These are phyloP conservation scores for Grantiella picta DNA, from an alignment of 2,113 vertebrate species.

Conservation along the genomic window DNA sequence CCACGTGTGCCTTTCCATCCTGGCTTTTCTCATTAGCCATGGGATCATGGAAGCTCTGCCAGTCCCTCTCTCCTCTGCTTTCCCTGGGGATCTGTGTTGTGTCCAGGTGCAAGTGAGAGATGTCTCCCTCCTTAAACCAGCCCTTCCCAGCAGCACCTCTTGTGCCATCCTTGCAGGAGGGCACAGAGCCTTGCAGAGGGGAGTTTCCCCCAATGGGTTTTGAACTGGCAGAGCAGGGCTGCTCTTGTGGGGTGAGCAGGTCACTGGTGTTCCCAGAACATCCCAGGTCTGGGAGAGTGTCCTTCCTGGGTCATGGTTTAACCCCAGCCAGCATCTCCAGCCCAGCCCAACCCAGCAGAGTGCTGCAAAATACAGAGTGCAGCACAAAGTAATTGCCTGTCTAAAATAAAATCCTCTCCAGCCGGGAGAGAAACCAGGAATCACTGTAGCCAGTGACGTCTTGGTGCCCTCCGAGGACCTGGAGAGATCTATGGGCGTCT, in stretches of 20 bases:
- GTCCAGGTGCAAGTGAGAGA: background rate
- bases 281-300: fast-evolving
- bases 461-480: background rate
- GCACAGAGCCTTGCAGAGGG: background rate
- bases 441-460: background rate
- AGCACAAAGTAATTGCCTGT: background rate
- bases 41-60: background rate
- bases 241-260: fast-evolving
- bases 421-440: background rate
- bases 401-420: background rate
- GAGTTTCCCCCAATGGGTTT: background rate
- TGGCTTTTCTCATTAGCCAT: background rate
- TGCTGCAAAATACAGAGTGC: background rate
- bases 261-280: background rate
- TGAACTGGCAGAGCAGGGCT: background rate
- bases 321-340: background rate
- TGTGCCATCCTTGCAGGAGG: background rate
- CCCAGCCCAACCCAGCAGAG: background rate
- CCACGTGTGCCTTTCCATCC: background rate
- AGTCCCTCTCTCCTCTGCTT: background rate
- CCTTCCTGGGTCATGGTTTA: background rate
- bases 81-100: background rate
- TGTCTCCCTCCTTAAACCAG: background rate
- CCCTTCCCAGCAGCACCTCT: fast-evolving
- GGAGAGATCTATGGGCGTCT: background rate